Conservation (phyloP, 1,140 invertebrate species). For the Halesus radiatus region DNA sequence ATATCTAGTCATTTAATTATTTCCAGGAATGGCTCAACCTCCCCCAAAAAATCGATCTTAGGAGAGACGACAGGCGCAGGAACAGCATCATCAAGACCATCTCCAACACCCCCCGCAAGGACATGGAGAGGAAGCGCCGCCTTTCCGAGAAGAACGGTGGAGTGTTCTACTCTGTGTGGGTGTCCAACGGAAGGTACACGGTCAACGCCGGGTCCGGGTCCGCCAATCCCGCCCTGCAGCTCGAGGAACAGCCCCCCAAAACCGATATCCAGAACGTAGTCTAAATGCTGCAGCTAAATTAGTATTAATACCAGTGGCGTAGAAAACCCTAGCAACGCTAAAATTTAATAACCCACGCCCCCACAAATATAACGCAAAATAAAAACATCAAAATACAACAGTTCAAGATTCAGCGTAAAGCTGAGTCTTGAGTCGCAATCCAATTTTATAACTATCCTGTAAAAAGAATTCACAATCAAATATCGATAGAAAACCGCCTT, state of each 20-base stretch:
- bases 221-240: slow-evolving; percentile 20
- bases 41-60: slow-evolving; percentile 15
- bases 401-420: no score
- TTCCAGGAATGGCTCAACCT: slow-evolving; percentile 32
- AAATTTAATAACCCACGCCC: no score
- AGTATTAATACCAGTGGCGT: no score
- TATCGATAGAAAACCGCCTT: no score
- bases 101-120: slow-evolving; percentile 40
- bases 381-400: no score
- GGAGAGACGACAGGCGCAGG: slow-evolving; percentile 21
- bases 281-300: neutral
- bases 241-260: slow-evolving; percentile 24
- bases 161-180: slow-evolving; percentile 45
- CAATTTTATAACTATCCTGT: no score
- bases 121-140: slow-evolving; percentile 41
- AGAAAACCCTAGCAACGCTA: no score
- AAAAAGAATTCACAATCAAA: no score
- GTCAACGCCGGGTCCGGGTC: slow-evolving; percentile 29
- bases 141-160: slow-evolving; percentile 46
- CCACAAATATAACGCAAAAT: no score
- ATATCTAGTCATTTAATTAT: no score
- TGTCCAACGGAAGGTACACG: slow-evolving; percentile 46
- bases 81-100: slow-evolving; percentile 37
- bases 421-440: no score
- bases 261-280: neutral